Conservation (phyloP, 1,140 invertebrate genomes). For the Drosophila arizonae region DNA sequence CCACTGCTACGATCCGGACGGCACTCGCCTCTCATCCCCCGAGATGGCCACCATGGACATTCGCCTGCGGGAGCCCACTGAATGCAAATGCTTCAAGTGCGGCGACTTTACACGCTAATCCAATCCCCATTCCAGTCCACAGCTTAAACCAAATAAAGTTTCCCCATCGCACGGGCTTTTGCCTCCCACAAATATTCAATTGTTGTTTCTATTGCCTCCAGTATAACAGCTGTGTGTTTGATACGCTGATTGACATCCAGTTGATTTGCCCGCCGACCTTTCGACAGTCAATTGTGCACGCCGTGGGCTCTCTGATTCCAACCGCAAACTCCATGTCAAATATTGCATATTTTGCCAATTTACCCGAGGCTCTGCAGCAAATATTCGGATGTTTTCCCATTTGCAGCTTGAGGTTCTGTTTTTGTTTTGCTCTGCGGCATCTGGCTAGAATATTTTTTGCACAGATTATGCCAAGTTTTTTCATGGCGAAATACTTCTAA, state of each 20-base stretch:
- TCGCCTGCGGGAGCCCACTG: conserved; percentile 91
- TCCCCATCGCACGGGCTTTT: conserved; percentile 11
- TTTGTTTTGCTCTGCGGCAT: neutral
- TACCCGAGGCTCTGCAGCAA: neutral
- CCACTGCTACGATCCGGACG: conserved; percentile 94
- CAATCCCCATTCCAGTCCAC: neutral
- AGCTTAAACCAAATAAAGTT: conserved; percentile 33
- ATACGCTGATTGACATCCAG: conserved; percentile 31
- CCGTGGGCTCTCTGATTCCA: conserved; percentile 7
- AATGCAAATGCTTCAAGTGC: conserved; percentile 95
- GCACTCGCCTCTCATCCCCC: conserved; percentile 87
- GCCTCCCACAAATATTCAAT: conserved; percentile 4
- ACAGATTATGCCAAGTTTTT: neutral
- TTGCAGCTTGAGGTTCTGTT: neutral
- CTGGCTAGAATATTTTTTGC: neutral
- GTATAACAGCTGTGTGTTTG: conserved; percentile 18
- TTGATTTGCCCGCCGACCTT: neutral
- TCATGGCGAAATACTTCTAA: neutral
- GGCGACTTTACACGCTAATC: conserved; percentile 88
- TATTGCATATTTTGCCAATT: conserved; percentile 13
- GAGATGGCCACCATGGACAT: conserved; percentile 89
- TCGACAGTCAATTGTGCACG: conserved; percentile 11
- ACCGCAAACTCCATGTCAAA: neutral
- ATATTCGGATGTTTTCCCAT: neutral
- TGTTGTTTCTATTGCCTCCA: conserved; percentile 1